Conservation (phyloP, 2,888 invertebrate genomes). For the Athalia circularis region DNA sequence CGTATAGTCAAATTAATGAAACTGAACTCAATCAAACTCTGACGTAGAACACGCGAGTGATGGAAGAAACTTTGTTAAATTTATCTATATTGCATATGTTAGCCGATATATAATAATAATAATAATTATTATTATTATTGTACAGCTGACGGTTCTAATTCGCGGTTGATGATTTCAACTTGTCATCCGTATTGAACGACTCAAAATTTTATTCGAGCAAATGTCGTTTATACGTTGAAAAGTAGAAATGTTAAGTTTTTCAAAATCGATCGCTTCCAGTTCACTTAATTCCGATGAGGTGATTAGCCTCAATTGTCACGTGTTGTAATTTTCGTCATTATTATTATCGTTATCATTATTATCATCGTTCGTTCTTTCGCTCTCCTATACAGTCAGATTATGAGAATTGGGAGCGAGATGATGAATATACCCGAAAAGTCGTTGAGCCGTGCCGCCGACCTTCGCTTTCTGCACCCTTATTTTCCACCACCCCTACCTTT, state of each 20-base stretch:
- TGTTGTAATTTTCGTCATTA: neutral
- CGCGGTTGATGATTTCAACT: constrained; percentile 39
- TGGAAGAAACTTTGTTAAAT: neutral
- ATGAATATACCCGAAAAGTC: neutral
- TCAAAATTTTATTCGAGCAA: no score
- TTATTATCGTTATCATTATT: neutral
- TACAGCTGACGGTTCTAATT: no score
- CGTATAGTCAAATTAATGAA: neutral
- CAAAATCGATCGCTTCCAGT: no score
- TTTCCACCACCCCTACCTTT: constrained; percentile 9
- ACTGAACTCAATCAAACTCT: constrained; percentile 38
- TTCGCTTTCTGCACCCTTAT: neutral
- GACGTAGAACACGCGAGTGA: neutral
- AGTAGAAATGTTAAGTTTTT: no score
- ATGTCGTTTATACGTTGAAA: no score
- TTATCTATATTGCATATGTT: neutral
- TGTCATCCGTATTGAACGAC: no score
- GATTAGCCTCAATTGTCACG: neutral
- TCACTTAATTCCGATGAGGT: no score
- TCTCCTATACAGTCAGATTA: constrained; percentile 21
- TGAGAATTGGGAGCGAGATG: neutral
- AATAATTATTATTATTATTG: no score
- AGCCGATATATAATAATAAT: no score
- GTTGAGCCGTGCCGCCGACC: neutral
- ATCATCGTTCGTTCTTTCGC: neutral